phyloP scores from a whole-genome alignment of 1,140 invertebrate species.

The Bombus confusus region DNA sequence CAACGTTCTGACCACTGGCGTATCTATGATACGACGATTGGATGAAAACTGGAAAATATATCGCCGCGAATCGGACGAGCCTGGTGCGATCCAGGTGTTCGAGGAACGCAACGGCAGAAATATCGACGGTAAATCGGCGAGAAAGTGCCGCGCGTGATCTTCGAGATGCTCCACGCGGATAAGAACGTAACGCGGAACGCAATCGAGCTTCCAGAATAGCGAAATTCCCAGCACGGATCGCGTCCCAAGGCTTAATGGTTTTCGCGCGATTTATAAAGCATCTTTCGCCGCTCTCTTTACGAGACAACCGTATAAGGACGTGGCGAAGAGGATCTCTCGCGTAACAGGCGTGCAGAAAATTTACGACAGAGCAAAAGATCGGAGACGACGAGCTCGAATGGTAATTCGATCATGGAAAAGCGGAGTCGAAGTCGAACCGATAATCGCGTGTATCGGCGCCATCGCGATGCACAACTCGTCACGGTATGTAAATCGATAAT shows the following conservation, averaged over 20 bases:
- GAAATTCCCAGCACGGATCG: conserved; percentile 28
- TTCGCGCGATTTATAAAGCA: conserved; percentile 54
- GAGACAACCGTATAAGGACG: conserved; percentile 44
- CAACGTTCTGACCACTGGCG: too few relatives aligned
- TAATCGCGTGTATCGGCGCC: conserved; percentile 31
- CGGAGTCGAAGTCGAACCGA: conserved; percentile 14
- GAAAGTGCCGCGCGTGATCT: conserved; percentile 20
- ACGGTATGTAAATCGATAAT: conserved; percentile 56
- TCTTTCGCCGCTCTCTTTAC: conserved; percentile 32
- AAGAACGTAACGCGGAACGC: conserved; percentile 48
- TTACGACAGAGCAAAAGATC: conserved; percentile 10
- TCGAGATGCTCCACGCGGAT: conserved; percentile 51
- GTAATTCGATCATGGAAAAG: conserved; percentile 37
- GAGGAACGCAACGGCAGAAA: neutral
- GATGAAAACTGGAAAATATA: neutral
- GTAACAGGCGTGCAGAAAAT: conserved; percentile 40
- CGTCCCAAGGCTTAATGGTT: conserved; percentile 52
- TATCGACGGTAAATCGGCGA: conserved; percentile 12
- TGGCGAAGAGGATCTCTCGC: neutral
- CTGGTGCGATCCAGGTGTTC: conserved; percentile 2
- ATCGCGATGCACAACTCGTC: neutral
- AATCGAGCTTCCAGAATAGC: conserved; percentile 50
- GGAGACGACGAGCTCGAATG: neutral
- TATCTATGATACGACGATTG: neutral
- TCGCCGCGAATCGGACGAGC: neutral